Conservation (phyloP, 2,797 vertebrate species). For the Hyperoplus immaculatus region DNA sequence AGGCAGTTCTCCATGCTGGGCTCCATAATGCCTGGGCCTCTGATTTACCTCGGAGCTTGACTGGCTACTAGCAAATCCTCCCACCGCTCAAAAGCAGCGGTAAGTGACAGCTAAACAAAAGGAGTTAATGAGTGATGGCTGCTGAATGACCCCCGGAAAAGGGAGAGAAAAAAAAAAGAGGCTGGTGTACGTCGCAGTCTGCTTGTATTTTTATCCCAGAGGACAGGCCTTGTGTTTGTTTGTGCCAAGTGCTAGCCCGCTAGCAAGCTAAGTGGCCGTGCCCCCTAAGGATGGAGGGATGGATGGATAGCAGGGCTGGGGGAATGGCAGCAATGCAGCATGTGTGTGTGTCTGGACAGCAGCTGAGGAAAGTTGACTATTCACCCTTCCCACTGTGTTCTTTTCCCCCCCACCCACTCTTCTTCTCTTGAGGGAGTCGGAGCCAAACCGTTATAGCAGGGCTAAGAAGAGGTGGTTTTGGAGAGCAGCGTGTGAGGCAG, state of each 20-base stretch:
- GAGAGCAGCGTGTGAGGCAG: constrained; percentile 71
- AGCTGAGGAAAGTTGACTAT: constrained; percentile 89
- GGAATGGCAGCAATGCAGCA: constrained; percentile 98
- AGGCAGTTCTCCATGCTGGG: constrained; percentile 96
- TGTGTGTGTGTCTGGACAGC: constrained; percentile 97
- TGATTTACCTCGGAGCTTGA: neutral
- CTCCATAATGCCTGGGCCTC: constrained; percentile 89
- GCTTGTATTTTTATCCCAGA: constrained; percentile 72
- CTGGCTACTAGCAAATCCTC: constrained; percentile 27
- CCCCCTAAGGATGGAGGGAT: constrained; percentile 80
- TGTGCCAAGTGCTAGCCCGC: constrained; percentile 82
- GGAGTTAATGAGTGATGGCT: constrained; percentile 29
- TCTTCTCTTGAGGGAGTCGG: constrained; percentile 79
- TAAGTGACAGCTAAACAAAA: constrained; percentile 49
- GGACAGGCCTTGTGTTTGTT: constrained; percentile 82
- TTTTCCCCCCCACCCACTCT: constrained; percentile 18
- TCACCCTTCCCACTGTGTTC: constrained; percentile 62
- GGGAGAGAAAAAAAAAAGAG: constrained; percentile 26
- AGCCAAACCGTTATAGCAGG: constrained; percentile 89
- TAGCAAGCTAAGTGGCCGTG: constrained; percentile 85
- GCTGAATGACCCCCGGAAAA: constrained; percentile 39
- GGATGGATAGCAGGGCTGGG: constrained; percentile 82
- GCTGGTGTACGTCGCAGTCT: constrained; percentile 60
- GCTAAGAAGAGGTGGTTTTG: constrained; percentile 65
- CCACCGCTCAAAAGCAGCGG: constrained; percentile 47